Evolutionary conservation across 2,888 invertebrate genomes (phyloP).

Genomic region (Athalia cordata): DNA sequence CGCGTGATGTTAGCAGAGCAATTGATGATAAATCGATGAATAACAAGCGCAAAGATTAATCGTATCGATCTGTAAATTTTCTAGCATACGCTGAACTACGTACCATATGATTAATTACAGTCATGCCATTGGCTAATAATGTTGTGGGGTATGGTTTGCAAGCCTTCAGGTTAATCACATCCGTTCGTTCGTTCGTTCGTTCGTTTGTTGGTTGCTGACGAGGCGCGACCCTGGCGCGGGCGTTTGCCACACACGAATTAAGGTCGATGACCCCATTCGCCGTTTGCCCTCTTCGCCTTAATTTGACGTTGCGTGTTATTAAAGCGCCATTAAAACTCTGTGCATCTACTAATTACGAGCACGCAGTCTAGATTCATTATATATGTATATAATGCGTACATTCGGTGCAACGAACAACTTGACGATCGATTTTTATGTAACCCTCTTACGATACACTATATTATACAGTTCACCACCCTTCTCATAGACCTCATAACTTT

Average conservation of each 20-base stretch:
- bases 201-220: not conserved
- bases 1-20: too few relatives aligned
- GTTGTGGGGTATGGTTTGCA: too few relatives aligned
- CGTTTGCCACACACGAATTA: conserved; percentile 14
- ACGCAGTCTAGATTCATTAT: conserved; percentile 56
- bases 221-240: too few relatives aligned
- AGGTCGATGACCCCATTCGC: conserved; percentile 60
- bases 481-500: too few relatives aligned
- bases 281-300: conserved; percentile 50
- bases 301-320: conserved; percentile 70
- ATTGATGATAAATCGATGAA: too few relatives aligned
- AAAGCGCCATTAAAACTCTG: conserved; percentile 69
- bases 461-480: not conserved
- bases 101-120: too few relatives aligned
- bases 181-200: conserved; percentile 19
- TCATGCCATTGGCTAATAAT: too few relatives aligned
- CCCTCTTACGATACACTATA: not conserved
- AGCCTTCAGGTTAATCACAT: conserved; percentile 18
- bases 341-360: conserved; percentile 69
- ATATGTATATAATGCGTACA: not conserved
- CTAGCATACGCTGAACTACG: too few relatives aligned
- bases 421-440: conserved; percentile 17
- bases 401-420: conserved; percentile 11
- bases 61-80: too few relatives aligned
- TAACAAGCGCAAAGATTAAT: too few relatives aligned